Percentiles rank a stretch among this genome's conserved stretches.
Conservation (phyloP, 1,140 invertebrate species). For the Camponotus pennsylvanicus region DNA sequence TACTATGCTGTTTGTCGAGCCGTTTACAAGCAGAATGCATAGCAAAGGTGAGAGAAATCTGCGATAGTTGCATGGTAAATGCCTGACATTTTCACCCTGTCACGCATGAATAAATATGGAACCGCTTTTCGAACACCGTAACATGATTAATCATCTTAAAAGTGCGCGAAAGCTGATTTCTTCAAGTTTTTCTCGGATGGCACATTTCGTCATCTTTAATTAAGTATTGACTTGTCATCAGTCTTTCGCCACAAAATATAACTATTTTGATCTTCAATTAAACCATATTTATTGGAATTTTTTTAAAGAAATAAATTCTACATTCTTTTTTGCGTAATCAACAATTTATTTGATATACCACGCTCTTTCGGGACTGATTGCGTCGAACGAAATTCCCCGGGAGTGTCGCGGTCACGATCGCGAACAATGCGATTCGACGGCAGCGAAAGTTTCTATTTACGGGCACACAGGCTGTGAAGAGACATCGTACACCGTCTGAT, state of each 20-base stretch:
- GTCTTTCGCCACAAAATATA: neutral
- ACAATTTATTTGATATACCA: slow-evolving; percentile 17
- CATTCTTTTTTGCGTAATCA: neutral
- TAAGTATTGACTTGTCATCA: neutral
- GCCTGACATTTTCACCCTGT: slow-evolving; percentile 72
- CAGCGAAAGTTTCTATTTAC: slow-evolving; percentile 63
- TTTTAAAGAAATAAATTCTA: neutral
- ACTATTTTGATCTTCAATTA: neutral
- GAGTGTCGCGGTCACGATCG: slow-evolving; percentile 25
- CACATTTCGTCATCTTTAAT: neutral
- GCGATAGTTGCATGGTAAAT: slow-evolving; percentile 65
- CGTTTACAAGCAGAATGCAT: slow-evolving; percentile 28
- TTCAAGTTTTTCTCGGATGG: neutral
- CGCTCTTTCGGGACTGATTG: neutral
- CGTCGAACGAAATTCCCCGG: neutral
- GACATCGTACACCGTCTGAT: slow-evolving; percentile 53
- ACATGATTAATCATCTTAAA: slow-evolving; percentile 17
- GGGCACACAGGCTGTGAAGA: neutral
- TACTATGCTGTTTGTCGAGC: slow-evolving; percentile 15
- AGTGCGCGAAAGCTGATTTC: neutral
- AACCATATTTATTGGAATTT: neutral
- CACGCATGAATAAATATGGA: slow-evolving; percentile 50
- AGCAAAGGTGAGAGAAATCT: slow-evolving; percentile 72
- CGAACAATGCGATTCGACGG: slow-evolving; percentile 42
- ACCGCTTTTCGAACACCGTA: slow-evolving; percentile 16